Evolutionary conservation across 23 tunicate genomes (phyloP).

Genomic region (Ascidia mentula): DNA sequence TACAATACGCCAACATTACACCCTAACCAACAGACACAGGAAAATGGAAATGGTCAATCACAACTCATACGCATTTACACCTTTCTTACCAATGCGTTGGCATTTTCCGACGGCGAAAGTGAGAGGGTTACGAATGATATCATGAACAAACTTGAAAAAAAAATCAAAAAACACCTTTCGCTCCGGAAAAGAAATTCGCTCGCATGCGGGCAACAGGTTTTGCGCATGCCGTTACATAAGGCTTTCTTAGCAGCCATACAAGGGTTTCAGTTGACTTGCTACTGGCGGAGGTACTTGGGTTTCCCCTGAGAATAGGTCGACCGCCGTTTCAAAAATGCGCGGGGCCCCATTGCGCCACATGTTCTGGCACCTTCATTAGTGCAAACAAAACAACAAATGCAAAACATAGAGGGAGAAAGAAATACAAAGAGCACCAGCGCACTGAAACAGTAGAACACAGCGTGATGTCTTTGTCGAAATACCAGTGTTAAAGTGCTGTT

Average conservation of each 20-base stretch:
- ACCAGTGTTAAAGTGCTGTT: not conserved
- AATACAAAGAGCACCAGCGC: slow-evolving; percentile 15
- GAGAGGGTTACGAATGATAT: not conserved
- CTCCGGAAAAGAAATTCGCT: not conserved
- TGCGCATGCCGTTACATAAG: not conserved
- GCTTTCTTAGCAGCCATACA: not conserved
- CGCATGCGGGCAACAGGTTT: not conserved
- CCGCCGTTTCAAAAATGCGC: not conserved
- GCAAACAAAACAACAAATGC: not conserved
- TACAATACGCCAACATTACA: not conserved
- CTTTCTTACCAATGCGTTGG: slow-evolving; percentile 7
- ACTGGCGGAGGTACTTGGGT: slow-evolving; percentile 5
- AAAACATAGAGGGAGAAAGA: not conserved
- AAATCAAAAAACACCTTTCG: slow-evolving; percentile 4
- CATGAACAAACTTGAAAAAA: not conserved
- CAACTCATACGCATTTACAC: not conserved
- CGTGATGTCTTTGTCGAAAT: slow-evolving; percentile 1
- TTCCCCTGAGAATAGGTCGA: not conserved
- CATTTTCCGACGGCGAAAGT: not conserved
- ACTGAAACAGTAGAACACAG: slow-evolving; percentile 11
- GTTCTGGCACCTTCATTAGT: not conserved
- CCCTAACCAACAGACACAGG: slow-evolving; percentile 10
- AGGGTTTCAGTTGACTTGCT: not conserved
- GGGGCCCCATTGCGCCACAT: not conserved
- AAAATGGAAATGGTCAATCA: not conserved